Base-by-base conservation (phyloP, 30 jellyfish, hydroid and myxozoan genomes). In the Clytia hemisphaerica region DNA sequence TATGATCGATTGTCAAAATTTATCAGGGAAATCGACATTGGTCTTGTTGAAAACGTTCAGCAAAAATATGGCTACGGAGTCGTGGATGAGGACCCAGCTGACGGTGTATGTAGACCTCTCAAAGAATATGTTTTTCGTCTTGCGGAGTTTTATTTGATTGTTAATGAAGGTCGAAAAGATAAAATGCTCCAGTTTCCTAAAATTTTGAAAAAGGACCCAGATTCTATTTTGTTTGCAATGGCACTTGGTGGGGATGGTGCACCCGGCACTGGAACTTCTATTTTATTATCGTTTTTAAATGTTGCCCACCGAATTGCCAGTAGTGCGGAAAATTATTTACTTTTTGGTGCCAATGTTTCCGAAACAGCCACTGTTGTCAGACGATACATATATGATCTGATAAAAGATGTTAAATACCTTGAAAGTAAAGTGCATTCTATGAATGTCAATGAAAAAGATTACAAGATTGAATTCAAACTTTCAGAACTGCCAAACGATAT, bases 231-330 rank as follows among this genome's bases (percentile, higher is more conserved):
- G 66, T 51, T 51, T 30, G 15, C 24, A 51, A 12, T 51, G 24
- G 18, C 66, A 21, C 16, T 51, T 51, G 21, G 66, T 51, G 66
- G 66, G 16, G 66, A 51, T 51, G 66, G 24, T 14, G 66, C 66
- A 14, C 66, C 66, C 24, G 31, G 16, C 24, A 30, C 66, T 14
- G 66, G 66, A 51, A 51, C 30, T 51, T 14, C 66, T 12, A 14
- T 51, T 22, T 24, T 51, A 30, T 22, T 51, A 51, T 51, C 1
- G 10, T 22, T 22, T 51, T 24, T 51, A 24, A 51, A 51, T 51
- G 66, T 1, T 51, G 51, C 44, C 16, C 25, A 57, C 19, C 51
- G 70, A 1, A 21, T 57, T 21, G 70, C 70, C 12, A 57, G 70
- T 21, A 57, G 70, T 21, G 25, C 29, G 0, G 51, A 57, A 57